Percentiles rank a stretch among this genome's conserved stretches.
These are phyloP conservation scores for Forficula auricularia DNA, from an alignment of 1,140 invertebrate genomes.

Conservation along the genomic window DNA sequence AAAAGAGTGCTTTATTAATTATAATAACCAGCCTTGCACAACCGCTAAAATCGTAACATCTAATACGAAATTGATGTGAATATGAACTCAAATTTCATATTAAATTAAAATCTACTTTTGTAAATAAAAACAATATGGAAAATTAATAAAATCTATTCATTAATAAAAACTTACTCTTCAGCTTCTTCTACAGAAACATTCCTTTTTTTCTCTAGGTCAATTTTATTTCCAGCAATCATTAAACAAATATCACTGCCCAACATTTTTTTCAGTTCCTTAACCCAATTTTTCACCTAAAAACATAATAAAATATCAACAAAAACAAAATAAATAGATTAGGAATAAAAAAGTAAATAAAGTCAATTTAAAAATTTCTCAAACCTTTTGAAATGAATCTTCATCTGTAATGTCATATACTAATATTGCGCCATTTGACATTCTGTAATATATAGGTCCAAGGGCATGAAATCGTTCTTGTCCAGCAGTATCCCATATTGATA, in stretches of 20 bases:
- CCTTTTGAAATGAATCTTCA: constrained; percentile 91
- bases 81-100: no score
- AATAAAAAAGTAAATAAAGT: constrained; percentile 4
- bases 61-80: no score
- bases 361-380: constrained; percentile 21
- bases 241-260: constrained; percentile 81
- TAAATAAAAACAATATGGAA: no score
- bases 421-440: constrained; percentile 92
- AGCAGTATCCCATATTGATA: constrained; percentile 97
- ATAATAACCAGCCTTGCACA: no score
- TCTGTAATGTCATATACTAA: constrained; percentile 98
- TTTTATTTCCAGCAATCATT: constrained; percentile 93
- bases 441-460: constrained; percentile 90
- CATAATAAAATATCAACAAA: constrained; percentile 12
- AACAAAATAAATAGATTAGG: not conserved
- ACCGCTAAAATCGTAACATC: no score
- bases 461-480: constrained; percentile 94
- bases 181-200: constrained; percentile 70
- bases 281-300: constrained; percentile 88
- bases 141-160: no score
- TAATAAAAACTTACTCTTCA: constrained; percentile 51
- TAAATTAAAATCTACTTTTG: no score
- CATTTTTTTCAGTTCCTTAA: constrained; percentile 93
- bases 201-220: constrained; percentile 83
- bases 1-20: no score